Evolutionary conservation across 2,113 vertebrate species (phyloP), one percentile per base, ranked within the genome.

Genomic region (Oreochromis tanganicae): DNA sequence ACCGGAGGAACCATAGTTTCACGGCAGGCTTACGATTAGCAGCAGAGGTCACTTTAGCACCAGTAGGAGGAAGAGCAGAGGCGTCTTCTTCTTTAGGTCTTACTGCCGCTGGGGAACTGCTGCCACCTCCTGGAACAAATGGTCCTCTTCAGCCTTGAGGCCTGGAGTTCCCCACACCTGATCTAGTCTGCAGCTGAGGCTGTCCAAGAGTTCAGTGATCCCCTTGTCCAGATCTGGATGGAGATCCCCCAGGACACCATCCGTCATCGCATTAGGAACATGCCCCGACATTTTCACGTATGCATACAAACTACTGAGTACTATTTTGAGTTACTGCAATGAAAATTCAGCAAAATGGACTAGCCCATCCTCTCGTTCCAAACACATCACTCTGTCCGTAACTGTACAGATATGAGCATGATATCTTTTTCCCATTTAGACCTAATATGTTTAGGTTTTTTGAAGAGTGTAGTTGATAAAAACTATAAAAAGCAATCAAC

Each of bases 1-100:
- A 98, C 97, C 2, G 98, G 98, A 6, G 98, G 97, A 14, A 96
- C 93, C 98, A 98, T 99, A 3, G 89, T 85, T 81, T 36, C 19
- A 32, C 9, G 43, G 66, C 63, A 82, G 78, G 29, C 9, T 85
- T 36, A 63, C 78, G 32, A 56, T 27, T 88, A 73, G 71, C 91
- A 36, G 10, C 93, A 96, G 95, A 96, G 96, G 96, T 96, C 89
- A 96, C 95, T 95, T 94, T 73, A 88, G 1, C 46, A 41, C 12
- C 80, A 85, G 6, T 81, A 50, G 80, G 87, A 88, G 86, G 90
- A 61, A 27, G 14, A 89, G 50, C 3, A 3, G 19, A 50, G 24
- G 3, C 1, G 10, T n/a, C n/a, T 85, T 89, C 71, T 92, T 84
- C 89, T 88, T 91, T 87, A 12, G 3, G 2, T 59, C 54, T 48